Evolutionary conservation across 2,113 vertebrate genomes (phyloP), one percentile per base, ranked within the genome.

Genomic region (Spea bombifrons): DNA sequence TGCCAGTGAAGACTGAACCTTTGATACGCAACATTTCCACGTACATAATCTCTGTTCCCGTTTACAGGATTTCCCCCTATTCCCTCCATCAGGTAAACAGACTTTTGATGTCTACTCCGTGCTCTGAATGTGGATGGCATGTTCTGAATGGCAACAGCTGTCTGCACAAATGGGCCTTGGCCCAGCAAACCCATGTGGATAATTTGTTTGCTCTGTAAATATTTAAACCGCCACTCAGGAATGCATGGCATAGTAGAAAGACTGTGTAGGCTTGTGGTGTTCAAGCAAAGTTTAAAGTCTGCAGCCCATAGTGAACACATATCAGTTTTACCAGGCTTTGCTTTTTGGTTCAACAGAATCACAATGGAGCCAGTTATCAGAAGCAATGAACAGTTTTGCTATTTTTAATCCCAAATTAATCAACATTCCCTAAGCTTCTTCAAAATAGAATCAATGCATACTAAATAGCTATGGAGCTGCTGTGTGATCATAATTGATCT

Each of bases 131-230:
- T 74, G 48, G 64, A 73, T 61, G 46, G 16, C 53, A 80, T 17
- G 3, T 73, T 47, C 49, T 80, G 71, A 80, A 80, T 73, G 68
- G 44, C 61, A 15, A 80, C 53, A 66, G 71, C 78, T 80, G 78
- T 80, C 64, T 68, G 63, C 16, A 59, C 30, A 59, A 63, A 43
- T 70, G 46, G 50, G 52, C 55, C 57, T 74, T 74, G 78, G 71
- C 44, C 63, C 63, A 70, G 64, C 45, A 67, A 49, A 17, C 12
- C 59, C 57, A 73, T 68, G 73, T 45, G 44, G 64, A 80, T 80
- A 55, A 74, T 59, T 73, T 80, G 71, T 80, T 80, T 80, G 71
- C 78, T 80, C 71, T 80, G 5, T 47, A 67, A 80, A 80, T 80
- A 80, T 80, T 80, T 59, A 48, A 73, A 67, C 45, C 59, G 49